Base-by-base conservation (phyloP, 1,140 invertebrate genomes). In the Drosophila ercepeae region DNA sequence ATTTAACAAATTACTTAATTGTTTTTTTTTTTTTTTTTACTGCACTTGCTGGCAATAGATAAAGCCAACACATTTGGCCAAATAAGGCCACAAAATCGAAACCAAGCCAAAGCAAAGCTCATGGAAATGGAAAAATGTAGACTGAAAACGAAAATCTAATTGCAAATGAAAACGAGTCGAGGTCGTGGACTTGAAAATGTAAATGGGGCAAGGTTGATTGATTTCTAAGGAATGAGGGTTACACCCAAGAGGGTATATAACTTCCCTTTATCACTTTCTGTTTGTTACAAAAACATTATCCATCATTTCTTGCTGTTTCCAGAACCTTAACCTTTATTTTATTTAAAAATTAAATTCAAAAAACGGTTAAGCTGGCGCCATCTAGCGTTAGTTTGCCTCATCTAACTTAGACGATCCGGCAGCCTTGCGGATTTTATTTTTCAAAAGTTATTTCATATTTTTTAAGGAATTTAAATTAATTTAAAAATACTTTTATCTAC, bases 121-220 rank as follows among this genome's bases (percentile, higher is more conserved):
- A 27, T 32, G 21, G 32, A 27, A 57, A 70, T 50, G 8, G n/a
- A n/a, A 48, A 50, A 42, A 42, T 36, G 19, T 34, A 19, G 39
- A 48, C 6, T n/a, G 25, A 59, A 41, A 39, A 49, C 44, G 27
- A 57, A 65, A 57, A 32, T 49, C 25, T 25, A 51, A 71, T 51
- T 58, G 54, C 41, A 71, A 71, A 71, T 71, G 69, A 34, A 59
- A 45, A 32, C 39, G 39, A 48, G 65, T 27, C 46, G 29, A 60
- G 68, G 68, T 14, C 63, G 25, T 11, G 9, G 36, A n/a, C 45
- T 19, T 13, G 16, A 63, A 63, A 60, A 32, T 34, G n/a, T 9
- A 51, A n/a, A 32, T 19, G 25, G 25, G 11, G 23, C 64, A 50
- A 70, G 67, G 52, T 14, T 53, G 23, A 3, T 69, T 23, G 27